Base-by-base conservation (phyloP, 2,797 vertebrate species). In the Macrochelys suwanniensis region DNA sequence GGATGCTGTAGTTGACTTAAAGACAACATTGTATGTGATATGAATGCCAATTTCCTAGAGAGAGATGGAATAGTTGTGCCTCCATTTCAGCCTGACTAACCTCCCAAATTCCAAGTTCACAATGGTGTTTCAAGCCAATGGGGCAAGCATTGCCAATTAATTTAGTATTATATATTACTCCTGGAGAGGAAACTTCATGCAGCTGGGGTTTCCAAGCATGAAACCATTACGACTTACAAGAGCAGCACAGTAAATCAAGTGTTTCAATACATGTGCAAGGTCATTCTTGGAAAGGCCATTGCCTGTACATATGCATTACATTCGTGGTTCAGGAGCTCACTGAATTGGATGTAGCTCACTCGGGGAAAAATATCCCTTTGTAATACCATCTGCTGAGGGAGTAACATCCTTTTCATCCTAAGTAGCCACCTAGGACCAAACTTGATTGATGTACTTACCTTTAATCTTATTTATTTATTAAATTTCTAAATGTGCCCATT, bases 11-110 rank as follows among this genome's bases (percentile, higher is more conserved):
- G 97, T 80, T 98, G 97, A 97, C 95, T 97, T 97, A 96, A 97
- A 97, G 91, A 97, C 94, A 97, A 97, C 92, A 89, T 95, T 97
- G 93, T 97, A 98, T 98, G 97, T 97, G 97, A 97, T 96, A 91
- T 85, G 96, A 98, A 98, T 97, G 95, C 87, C 91, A 97, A 97
- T 97, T 97, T 98, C 84, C 91, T 89, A 28, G 26, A 97, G 54
- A 95, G 42, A 88, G 76, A 49, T 56, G 42, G 54, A 94, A 96
- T 93, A 74, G 37, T 53, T 94, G 93, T 84, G 59, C 93, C 93
- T 93, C 92, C 89, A 84, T 86, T 53, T 89, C 85, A 89, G 59
- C 42, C 28, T 86, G 78, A 84, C 53, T 93, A 87, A 81, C 85
- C 59, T 87, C 68, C 92, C 76, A 50, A 21, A 7, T 71, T 91